Conservation (phyloP, 2,113 vertebrate species). For the Tyto alba region DNA sequence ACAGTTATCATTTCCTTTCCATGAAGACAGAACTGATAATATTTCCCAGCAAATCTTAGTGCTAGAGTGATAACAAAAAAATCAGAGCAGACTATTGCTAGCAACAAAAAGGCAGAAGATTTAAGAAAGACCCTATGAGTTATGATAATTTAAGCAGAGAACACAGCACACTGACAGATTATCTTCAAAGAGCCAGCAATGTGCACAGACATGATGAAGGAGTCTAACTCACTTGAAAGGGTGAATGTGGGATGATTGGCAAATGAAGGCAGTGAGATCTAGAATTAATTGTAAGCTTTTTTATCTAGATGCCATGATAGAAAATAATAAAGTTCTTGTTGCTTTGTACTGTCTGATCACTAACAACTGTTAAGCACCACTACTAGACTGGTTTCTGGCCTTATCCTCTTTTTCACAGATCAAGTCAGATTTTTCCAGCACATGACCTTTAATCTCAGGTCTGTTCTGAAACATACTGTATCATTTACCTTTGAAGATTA, state of each 20-base stretch:
- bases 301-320: background rate
- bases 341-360: background rate
- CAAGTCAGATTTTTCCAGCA: background rate
- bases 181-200: background rate
- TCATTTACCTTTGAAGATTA: background rate
- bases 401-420: background rate
- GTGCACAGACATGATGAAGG: background rate
- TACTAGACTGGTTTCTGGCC: background rate
- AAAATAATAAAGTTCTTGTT: background rate
- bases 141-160: slow-evolving; percentile 13
- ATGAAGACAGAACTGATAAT: slow-evolving; percentile 61
- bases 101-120: background rate
- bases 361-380: background rate
- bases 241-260: background rate
- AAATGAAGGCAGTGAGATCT: background rate
- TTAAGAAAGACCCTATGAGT: background rate
- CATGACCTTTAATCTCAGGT: background rate
- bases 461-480: background rate
- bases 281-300: background rate
- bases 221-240: background rate
- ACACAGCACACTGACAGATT: background rate
- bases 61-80: slow-evolving; percentile 56
- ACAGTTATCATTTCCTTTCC: slow-evolving; percentile 22
- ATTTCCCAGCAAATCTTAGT: slow-evolving; percentile 55
- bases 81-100: slow-evolving; percentile 23